A percentile compares a stretch with the other conserved stretches of the same genome.
These are phyloP conservation scores for Hippocampus zosterae DNA, from an alignment of 2,113 vertebrate species.

Conservation along the genomic window DNA sequence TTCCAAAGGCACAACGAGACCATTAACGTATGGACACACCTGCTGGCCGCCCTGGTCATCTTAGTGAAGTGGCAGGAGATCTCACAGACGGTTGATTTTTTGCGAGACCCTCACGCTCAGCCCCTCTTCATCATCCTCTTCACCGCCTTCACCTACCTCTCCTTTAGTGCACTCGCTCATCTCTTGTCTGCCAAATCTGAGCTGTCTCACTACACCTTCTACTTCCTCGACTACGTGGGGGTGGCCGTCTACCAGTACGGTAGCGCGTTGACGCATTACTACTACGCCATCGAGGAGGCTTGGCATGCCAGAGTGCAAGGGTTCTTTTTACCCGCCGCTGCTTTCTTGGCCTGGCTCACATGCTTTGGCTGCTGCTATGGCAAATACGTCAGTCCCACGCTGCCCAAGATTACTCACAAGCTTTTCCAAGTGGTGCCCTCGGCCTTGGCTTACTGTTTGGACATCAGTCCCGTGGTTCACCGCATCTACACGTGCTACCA, in stretches of 20 bases:
- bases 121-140: conserved; percentile 85
- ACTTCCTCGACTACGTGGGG: conserved; percentile 94
- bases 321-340: conserved; percentile 78
- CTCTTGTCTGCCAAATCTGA: conserved; percentile 92
- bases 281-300: conserved; percentile 83
- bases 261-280: conserved; percentile 87
- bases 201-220: conserved; percentile 92
- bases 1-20: conserved; percentile 94
- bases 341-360: conserved; percentile 87
- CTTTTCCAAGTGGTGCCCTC: conserved; percentile 91
- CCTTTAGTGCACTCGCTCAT: conserved; percentile 86
- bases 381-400: conserved; percentile 76
- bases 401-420: conserved; percentile 70
- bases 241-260: conserved; percentile 90
- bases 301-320: conserved; percentile 77
- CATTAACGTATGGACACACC: conserved; percentile 90
- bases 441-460: conserved; percentile 83
- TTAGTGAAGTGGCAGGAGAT: conserved; percentile 81
- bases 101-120: conserved; percentile 81
- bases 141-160: conserved; percentile 84
- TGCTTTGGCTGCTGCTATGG: conserved; percentile 90
- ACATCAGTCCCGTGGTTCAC: conserved; percentile 90
- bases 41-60: conserved; percentile 80
- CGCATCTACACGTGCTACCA: conserved; percentile 78
- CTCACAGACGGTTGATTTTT: conserved; percentile 79